phyloP scores from a whole-genome alignment of 2,888 invertebrate genomes.

The Malthinus seriepunctatus region DNA sequence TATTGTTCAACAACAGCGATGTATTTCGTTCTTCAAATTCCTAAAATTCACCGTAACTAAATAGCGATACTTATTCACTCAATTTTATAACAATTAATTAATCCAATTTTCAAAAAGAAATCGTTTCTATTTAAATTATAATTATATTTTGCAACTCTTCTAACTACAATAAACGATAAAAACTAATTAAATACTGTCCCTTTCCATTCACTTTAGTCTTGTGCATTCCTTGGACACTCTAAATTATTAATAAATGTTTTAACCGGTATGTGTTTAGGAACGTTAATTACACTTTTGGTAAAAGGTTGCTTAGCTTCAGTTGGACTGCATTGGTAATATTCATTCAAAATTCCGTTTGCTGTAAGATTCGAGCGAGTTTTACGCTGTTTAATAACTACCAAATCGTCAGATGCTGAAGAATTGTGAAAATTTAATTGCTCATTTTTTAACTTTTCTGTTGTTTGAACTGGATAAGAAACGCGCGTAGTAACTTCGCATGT shows the following conservation, averaged over 20 bases:
- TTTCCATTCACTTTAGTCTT: neutral
- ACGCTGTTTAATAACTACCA: neutral
- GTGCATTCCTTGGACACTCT: conserved; percentile 26
- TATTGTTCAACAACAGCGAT: neutral
- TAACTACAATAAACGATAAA: neutral
- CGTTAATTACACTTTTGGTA: conserved; percentile 6
- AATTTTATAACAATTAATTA: too few relatives aligned
- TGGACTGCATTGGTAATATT: conserved; percentile 10
- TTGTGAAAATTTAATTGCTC: neutral
- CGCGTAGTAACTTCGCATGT: neutral
- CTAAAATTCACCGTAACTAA: conserved; percentile 4
- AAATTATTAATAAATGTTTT: conserved; percentile 42
- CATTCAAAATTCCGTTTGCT: conserved; percentile 8
- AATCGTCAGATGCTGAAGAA: too few relatives aligned
- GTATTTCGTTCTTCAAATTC: neutral
- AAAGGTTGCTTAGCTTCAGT: neutral
- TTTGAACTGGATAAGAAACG: neutral
- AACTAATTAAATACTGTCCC: neutral
- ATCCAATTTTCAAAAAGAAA: too few relatives aligned
- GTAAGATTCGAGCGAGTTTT: conserved; percentile 8
- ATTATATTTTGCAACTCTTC: too few relatives aligned
- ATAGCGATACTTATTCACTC: neutral
- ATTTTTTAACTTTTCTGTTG: neutral
- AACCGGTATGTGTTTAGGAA: conserved; percentile 40
- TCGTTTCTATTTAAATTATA: too few relatives aligned